Evolutionary conservation across 2,113 vertebrate genomes (phyloP).

Genomic region (Potamarius usumacintae): DNA sequence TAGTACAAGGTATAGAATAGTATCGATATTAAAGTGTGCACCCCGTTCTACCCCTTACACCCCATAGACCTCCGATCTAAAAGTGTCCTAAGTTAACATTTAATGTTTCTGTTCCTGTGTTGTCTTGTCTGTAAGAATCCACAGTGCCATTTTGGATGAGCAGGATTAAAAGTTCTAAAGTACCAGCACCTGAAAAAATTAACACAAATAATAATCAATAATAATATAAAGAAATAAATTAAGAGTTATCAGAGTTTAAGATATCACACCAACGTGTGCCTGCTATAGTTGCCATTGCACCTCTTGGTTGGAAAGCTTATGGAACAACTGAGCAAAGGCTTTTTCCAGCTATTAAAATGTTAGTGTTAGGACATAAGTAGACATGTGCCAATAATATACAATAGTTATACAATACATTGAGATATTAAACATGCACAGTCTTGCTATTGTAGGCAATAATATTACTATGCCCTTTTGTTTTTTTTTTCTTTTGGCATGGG

Average conservation of each 20-base stretch:
- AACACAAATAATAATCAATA: conserved; percentile 55
- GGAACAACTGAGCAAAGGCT: conserved; percentile 65
- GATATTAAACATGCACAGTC: background rate
- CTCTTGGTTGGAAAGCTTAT: conserved; percentile 65
- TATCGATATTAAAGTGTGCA: conserved; percentile 51
- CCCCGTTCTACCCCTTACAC: background rate
- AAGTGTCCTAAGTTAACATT: conserved; percentile 86
- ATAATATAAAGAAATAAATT: conserved; percentile 47
- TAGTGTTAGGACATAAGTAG: conserved; percentile 16
- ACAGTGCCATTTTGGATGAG: conserved; percentile 80
- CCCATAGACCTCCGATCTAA: conserved; percentile 47
- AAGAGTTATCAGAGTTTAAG: conserved; percentile 60
- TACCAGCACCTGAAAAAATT: conserved; percentile 77
- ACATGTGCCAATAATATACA: conserved; percentile 10
- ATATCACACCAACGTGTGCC: conserved; percentile 91
- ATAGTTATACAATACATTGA: too few species aligned
- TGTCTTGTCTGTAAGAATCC: conserved; percentile 80
- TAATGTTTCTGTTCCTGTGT: conserved; percentile 69
- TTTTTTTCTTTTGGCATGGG: background rate
- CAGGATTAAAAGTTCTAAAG: conserved; percentile 66
- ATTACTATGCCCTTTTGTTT: background rate
- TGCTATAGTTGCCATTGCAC: conserved; percentile 88
- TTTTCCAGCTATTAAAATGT: conserved; percentile 27
- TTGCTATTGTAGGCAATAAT: background rate
- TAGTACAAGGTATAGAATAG: conserved; percentile 83